A percentile compares a stretch with the other conserved stretches of the same genome.
Evolutionary conservation across 2,888 invertebrate species (phyloP).

Genomic region (Pollenia griseotomentosa): DNA sequence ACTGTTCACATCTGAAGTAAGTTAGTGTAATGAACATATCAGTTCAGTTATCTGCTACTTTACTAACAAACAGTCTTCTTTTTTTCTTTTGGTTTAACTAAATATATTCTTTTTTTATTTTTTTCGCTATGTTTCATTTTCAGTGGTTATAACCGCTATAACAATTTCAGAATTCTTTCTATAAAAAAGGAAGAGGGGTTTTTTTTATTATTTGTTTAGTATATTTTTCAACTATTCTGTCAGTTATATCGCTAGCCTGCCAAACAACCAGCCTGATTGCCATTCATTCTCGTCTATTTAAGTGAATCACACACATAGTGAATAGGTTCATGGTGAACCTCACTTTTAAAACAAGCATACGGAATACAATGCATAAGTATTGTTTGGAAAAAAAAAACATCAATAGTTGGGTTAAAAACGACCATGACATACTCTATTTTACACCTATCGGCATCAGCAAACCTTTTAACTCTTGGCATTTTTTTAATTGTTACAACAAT

Average conservation of each 20-base stretch:
- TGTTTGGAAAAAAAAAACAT: constrained; percentile 54
- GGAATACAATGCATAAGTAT: constrained; percentile 55
- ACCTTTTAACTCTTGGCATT: not conserved
- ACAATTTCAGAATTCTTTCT: constrained; percentile 62
- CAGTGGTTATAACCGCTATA: constrained; percentile 56
- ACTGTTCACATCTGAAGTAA: constrained; percentile 24
- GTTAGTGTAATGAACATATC: constrained; percentile 64
- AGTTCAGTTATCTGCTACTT: constrained; percentile 62
- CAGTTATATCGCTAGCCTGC: constrained; percentile 26
- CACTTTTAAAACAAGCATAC: constrained; percentile 46
- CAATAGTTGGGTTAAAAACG: constrained; percentile 56
- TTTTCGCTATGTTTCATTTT: constrained; percentile 40
- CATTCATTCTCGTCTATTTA: constrained; percentile 53
- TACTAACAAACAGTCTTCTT: constrained; percentile 48
- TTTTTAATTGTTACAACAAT: constrained; percentile 28
- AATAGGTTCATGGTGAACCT: constrained; percentile 70
- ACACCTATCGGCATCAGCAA: constrained; percentile 40
- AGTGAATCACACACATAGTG: constrained; percentile 45
- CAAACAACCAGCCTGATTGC: constrained; percentile 52
- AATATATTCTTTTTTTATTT: constrained; percentile 9
- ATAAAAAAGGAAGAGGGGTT: constrained; percentile 46
- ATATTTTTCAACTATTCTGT: constrained; percentile 30
- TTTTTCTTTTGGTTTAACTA: constrained; percentile 4
- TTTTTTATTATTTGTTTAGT: constrained; percentile 25
- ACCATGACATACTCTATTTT: constrained; percentile 64